Evolutionary conservation across 2,113 vertebrate genomes (phyloP).

Genomic region (Crotalus tigris): DNA sequence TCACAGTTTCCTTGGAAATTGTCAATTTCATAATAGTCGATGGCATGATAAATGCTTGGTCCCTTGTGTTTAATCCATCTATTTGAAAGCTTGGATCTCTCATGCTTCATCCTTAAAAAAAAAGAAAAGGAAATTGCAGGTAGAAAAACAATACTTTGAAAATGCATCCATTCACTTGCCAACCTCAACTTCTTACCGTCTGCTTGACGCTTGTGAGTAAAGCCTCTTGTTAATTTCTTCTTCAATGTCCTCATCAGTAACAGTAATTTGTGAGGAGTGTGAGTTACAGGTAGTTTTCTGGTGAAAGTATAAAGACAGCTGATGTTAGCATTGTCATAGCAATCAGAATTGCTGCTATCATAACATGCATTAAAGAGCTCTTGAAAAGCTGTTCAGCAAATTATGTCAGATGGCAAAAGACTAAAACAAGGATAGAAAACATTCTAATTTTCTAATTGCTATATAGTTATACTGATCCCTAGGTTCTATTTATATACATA

Average conservation of each 20-base stretch:
- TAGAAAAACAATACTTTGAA: background rate
- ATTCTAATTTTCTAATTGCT: background rate
- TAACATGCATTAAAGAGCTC: background rate
- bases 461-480: background rate
- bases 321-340: background rate
- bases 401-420: constrained; percentile 7
- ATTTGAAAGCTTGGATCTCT: constrained; percentile 54
- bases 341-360: background rate
- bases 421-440: background rate
- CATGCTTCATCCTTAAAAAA: constrained; percentile 54
- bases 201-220: constrained; percentile 32
- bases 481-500: accelerated
- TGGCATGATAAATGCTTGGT: constrained; percentile 51
- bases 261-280: constrained; percentile 19
- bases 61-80: constrained; percentile 46
- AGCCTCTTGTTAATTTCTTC: constrained; percentile 40
- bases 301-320: constrained; percentile 44
- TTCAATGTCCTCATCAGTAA: constrained; percentile 54
- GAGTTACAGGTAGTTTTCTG: constrained; percentile 25
- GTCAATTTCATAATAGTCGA: constrained; percentile 60
- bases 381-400: background rate
- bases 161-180: background rate
- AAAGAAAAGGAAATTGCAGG: background rate
- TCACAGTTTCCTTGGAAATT: constrained; percentile 34
- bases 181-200: constrained; percentile 37